A percentile compares a stretch with the other conserved stretches of the same genome.
These are phyloP conservation scores for Bombyx mori DNA, from an alignment of 1,140 invertebrate genomes.

Conservation along the genomic window DNA sequence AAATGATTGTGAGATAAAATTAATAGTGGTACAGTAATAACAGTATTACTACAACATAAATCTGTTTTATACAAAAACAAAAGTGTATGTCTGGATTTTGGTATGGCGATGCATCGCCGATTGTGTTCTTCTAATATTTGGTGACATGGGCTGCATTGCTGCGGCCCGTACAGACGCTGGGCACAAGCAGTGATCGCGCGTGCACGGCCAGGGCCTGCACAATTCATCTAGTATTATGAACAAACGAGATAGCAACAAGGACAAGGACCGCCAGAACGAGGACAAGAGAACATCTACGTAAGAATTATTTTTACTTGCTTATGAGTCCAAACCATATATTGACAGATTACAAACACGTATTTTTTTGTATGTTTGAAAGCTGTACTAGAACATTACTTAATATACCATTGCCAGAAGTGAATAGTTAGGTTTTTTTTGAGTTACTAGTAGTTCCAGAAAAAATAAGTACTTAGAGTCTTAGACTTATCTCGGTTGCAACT, in stretches of 20 bases:
- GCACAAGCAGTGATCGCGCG: constrained; percentile 48
- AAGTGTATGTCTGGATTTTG: constrained; percentile 43
- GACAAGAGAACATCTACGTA: constrained; percentile 67
- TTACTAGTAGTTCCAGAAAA: too few relatives aligned
- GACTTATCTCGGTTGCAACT: too few relatives aligned
- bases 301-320: constrained; percentile 19
- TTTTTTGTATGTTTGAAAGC: too few relatives aligned
- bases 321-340: too few relatives aligned
- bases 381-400: too few relatives aligned
- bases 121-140: constrained; percentile 35
- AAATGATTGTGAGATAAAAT: constrained; percentile 69
- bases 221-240: constrained; percentile 66
- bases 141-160: constrained; percentile 55
- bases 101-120: constrained; percentile 44
- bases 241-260: constrained; percentile 65
- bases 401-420: too few relatives aligned
- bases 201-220: constrained; percentile 60
- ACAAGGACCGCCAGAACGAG: constrained; percentile 66
- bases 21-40: constrained; percentile 49
- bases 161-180: constrained; percentile 46
- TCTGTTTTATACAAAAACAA: constrained; percentile 25
- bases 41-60: constrained; percentile 31
- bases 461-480: too few relatives aligned
- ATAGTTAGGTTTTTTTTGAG: too few relatives aligned
- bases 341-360: too few relatives aligned